phyloP scores from a whole-genome alignment of 2,113 vertebrate species.

The Australoheros scitulus region DNA sequence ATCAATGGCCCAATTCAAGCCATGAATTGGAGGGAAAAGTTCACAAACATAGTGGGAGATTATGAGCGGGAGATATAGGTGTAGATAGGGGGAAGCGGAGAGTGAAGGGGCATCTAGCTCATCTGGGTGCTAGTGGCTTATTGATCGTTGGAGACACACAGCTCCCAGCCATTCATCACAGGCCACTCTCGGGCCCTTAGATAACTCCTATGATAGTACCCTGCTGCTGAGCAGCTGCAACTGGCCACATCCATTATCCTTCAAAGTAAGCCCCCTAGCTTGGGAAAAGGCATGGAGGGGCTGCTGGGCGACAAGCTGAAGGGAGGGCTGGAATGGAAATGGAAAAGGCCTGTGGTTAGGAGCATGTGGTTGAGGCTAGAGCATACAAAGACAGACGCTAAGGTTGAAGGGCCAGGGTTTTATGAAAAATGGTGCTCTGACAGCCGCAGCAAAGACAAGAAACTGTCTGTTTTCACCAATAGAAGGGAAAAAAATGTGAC shows the following conservation, averaged over 20 bases:
- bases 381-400: conserved; percentile 34
- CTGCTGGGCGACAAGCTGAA: conserved; percentile 43
- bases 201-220: conserved; percentile 79
- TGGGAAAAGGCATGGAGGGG: conserved; percentile 33
- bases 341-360: conserved; percentile 51
- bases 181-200: conserved; percentile 78
- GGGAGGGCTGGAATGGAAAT: conserved; percentile 48
- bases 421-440: conserved; percentile 47
- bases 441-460: conserved; percentile 49
- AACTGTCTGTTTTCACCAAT: conserved; percentile 55
- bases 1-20: conserved; percentile 70
- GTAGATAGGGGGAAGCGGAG: conserved; percentile 26
- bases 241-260: conserved; percentile 79
- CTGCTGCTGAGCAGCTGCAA: conserved; percentile 71
- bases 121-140: conserved; percentile 80
- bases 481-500: conserved; percentile 51
- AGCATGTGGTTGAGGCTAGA: conserved; percentile 28
- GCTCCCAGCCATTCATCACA: conserved; percentile 81
- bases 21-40: conserved; percentile 71
- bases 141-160: conserved; percentile 79
- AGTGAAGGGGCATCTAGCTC: conserved; percentile 68
- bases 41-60: conserved; percentile 70
- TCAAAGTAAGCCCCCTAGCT: conserved; percentile 54
- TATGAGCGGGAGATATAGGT: conserved; percentile 64
- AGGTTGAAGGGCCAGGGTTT: conserved; percentile 20